Evolutionary conservation across 2,888 invertebrate genomes (phyloP), one percentile per base, ranked within the genome.

Genomic region (Archips xylosteana): DNA sequence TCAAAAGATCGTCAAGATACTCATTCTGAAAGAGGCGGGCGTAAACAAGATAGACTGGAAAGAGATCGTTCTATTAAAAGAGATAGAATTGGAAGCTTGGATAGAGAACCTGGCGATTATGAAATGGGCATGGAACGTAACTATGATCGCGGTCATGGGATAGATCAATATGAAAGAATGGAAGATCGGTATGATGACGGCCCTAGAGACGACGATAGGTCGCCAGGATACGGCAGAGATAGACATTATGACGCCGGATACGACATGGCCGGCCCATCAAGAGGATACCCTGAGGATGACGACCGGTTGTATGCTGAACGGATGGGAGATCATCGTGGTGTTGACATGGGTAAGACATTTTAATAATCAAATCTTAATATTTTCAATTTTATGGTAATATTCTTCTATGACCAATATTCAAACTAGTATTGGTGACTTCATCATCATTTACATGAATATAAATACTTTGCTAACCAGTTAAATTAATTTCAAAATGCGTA

Each of bases 261-360:
- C 80, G 94, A 95, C 69, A 87, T 94, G 82, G 81, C 91, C 60
- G 94, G 92, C 3, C 92, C 95, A 63, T 87, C 95, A 32, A 87
- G 94, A 77, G 95, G 94, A 2, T 94, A 95, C 79, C 90, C 94
- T 59, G 94, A 95, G 75, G 95, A 95, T 76, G 93, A 95, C 70
- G 95, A 95, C 74, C 89, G 95, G 79, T 91, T 95, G 77, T 91
- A 95, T 77, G 94, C 94, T 64, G 94, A 95, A 76, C 90, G 88
- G 76, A 83, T 94, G 75, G 90, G 90, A 78, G 90, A 95, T 80
- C 86, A 92, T 82, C 85, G 95, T 70, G 89, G 86, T 82, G 87
- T 89, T 79, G 94, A 94, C 78, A 89, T 95, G 80, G 92, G 92
- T 92, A 83, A 86, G 82, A 32, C 23, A 23, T 57, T 54, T 23